Evolutionary conservation across 2,113 vertebrate genomes (phyloP).

Genomic region (Myrmecobius fasciatus): DNA sequence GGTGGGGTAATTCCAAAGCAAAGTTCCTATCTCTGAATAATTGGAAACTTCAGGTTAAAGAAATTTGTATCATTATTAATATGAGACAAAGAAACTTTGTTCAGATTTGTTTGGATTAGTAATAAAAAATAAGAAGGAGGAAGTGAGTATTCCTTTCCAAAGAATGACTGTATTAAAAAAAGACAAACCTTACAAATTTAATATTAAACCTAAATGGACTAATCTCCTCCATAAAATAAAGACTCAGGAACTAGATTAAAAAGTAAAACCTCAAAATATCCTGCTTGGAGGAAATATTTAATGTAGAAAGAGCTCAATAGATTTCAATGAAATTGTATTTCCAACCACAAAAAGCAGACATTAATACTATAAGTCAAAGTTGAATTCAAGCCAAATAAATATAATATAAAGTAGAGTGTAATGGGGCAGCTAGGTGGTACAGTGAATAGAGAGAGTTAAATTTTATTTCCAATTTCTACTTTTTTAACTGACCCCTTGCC

Average conservation of each 20-base stretch:
- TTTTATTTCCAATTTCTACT: background rate
- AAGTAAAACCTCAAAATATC: background rate
- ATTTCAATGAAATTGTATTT: background rate
- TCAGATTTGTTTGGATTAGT: background rate
- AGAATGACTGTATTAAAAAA: background rate
- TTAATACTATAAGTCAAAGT: background rate
- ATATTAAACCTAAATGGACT: background rate
- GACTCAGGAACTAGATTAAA: background rate
- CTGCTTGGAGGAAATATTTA: background rate
- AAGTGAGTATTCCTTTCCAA: background rate
- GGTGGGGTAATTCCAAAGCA: background rate
- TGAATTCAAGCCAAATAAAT: background rate
- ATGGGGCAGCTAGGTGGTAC: too few relatives aligned
- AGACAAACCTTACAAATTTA: background rate
- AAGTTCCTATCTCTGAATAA: background rate
- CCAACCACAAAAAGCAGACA: background rate
- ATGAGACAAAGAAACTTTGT: background rate
- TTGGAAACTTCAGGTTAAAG: slow-evolving; percentile 2
- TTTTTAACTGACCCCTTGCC: background rate
- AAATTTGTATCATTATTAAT: background rate
- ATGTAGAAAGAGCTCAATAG: background rate
- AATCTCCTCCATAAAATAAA: background rate
- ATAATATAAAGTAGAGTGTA: background rate
- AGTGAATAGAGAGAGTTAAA: background rate
- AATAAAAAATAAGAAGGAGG: background rate